Base-by-base conservation (phyloP, 2,888 invertebrate species). In the Drosophila borealis region DNA sequence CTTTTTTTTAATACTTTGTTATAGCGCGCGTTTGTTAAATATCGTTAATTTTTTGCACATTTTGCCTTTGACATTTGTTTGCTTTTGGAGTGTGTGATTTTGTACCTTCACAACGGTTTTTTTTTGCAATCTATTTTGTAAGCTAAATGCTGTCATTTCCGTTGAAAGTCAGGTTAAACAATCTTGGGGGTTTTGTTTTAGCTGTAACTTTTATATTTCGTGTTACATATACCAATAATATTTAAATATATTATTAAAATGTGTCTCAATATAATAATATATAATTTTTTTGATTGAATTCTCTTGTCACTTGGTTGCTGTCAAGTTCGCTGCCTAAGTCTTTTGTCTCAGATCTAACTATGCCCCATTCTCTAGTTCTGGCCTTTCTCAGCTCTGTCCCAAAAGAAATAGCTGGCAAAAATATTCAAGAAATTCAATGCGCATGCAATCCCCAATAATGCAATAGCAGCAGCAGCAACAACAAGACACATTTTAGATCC, bases 241-340 rank as follows among this genome's bases (percentile, higher is more conserved):
- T 8, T 11, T 8, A 59, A 37, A 29, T 33, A 25, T 8, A 6
- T n/a, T 8, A 29, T 14, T 14, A 44, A 44, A 48, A 25, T 14
- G 4, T 33, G 10, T 17, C 29, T 29, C 29, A 29, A 29, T 29
- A 8, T 2, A 6, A 33, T 36, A 2, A n/a, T 4, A 11, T 34
- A 17, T 54, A n/a, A 9, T n/a, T 25, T 34, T 19, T 9, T 39
- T 19, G 29, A 41, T 29, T 41, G 39, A 61, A 21, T 46, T 46
- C 8, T 14, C 39, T 39, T n/a, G 25, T 14, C 14, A 11, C 11
- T 37, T 10, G 0, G 1, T 25, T 37, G 21, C 49, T 71, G 66
- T 56, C 80, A 68, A 76, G 80, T 87, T 89, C 75, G 89, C 68
- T 76, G 76, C 81, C 81, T 80, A 81, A 89, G 89, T 87, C 89